phyloP scores from a whole-genome alignment of 2,113 vertebrate genomes.

The Anarrhichthys ocellatus region DNA sequence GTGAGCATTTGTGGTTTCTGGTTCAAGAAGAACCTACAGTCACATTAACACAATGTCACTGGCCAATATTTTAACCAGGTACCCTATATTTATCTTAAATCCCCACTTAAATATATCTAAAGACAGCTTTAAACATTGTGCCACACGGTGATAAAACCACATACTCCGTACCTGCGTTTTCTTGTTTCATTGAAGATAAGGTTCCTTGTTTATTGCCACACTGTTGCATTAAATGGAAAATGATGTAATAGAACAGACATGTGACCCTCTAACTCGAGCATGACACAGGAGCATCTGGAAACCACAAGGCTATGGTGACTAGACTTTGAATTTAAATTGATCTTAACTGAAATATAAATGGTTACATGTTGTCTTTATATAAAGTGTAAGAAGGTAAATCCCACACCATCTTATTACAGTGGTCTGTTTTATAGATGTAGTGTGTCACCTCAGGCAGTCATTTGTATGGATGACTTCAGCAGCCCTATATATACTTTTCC shows the following conservation, averaged over 20 bases:
- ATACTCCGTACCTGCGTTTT: not conserved
- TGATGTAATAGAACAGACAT: not conserved
- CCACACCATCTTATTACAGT: not conserved
- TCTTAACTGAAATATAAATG: not conserved
- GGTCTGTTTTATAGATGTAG: slow-evolving; percentile 1
- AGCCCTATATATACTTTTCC: not conserved
- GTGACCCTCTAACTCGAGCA: not conserved
- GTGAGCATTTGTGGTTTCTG: no score
- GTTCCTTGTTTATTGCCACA: not conserved
- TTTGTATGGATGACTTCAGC: not conserved
- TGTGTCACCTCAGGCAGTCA: slow-evolving; percentile 3
- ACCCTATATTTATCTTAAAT: no score
- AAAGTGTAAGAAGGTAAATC: not conserved
- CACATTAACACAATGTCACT: no score
- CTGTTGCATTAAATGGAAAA: not conserved
- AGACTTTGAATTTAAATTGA: not conserved
- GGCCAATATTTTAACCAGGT: no score
- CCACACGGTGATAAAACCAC: not conserved
- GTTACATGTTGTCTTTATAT: not conserved
- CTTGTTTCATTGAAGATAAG: not conserved
- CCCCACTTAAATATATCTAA: no score
- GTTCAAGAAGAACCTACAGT: no score
- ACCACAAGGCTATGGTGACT: not conserved
- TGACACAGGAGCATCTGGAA: not conserved
- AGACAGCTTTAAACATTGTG: no score